Evolutionary conservation across 2,797 vertebrate genomes (phyloP), one percentile per base, ranked within the genome.

Genomic region (Pogonophryne albipinna): DNA sequence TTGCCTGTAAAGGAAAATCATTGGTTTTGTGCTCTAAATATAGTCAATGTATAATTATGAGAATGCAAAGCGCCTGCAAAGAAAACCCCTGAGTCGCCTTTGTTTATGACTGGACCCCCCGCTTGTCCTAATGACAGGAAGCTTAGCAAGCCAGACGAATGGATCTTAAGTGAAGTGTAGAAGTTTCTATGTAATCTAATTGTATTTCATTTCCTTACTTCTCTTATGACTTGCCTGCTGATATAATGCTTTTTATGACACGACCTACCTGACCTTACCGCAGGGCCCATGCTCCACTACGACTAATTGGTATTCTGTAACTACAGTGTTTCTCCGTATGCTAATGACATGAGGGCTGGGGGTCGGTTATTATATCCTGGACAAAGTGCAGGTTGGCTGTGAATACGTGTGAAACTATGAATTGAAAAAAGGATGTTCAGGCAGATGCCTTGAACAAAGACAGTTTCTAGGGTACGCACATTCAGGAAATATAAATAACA

Each of bases 251-350:
- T 75, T 79, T 74, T 55, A 61, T 34, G 31, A 27, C 52, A 63
- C 10, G 12, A 65, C 69, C 68, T 66, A 0, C 14, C 63, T 81
- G 66, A 80, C 74, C 78, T 46, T 9, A 68, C 79, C 10, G 0
- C 50, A 50, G 69, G 52, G 53, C 51, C 56, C 38, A 5, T 76
- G 53, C 69, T 57, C 31, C 19, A n/a, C n/a, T n/a, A n/a, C 23
- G 51, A 55, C 63, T 85, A 82, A 83, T 84, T 85, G 64, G 16
- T 16, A 71, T 79, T 82, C 59, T 79, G 65, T 85, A 83, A 74
- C 72, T 78, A 47, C 46, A n/a, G 6, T 56, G 20, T 79, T 78
- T 70, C 65, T 83, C 49, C 74, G 1, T 47, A 41, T 52, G 46
- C 59, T 76, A 46, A 80, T 75, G 71, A 64, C n/a, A 11, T 9